Percentiles rank a stretch among this genome's conserved stretches.
Evolutionary conservation across 2,113 vertebrate species (phyloP).

Genomic region (Eurystomus gularis): DNA sequence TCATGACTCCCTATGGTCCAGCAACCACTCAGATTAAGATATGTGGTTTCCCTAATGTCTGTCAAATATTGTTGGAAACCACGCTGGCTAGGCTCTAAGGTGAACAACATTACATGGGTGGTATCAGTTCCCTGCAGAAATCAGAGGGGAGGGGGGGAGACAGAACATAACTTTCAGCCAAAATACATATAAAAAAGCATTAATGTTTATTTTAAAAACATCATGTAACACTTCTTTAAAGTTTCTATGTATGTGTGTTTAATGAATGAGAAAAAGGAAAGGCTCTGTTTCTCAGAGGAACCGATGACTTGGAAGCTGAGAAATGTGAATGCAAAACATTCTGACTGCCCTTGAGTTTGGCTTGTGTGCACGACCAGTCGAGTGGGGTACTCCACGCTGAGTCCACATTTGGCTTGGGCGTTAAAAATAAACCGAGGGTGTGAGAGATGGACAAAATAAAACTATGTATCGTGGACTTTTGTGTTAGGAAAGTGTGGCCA

Average conservation of each 20-base stretch:
- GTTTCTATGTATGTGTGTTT: background rate
- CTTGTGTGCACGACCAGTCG: background rate
- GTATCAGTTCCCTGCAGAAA: constrained; percentile 38
- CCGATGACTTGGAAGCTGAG: background rate
- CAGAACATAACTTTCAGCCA: constrained; percentile 51
- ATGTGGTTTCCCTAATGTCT: constrained; percentile 35
- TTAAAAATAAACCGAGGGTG: background rate
- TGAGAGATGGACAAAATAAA: background rate
- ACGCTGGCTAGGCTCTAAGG: background rate
- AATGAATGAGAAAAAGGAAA: constrained; percentile 32
- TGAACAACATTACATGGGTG: constrained; percentile 55
- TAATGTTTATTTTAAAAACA: constrained; percentile 60
- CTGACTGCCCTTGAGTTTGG: background rate
- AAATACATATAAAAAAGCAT: constrained; percentile 35
- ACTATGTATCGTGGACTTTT: background rate
- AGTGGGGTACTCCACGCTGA: background rate
- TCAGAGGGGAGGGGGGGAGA: background rate
- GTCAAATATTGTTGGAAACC: constrained; percentile 31
- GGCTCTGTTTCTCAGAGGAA: constrained; percentile 31
- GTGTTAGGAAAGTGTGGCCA: background rate
- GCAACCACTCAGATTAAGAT: constrained; percentile 34
- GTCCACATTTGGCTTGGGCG: background rate
- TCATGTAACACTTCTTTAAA: constrained; percentile 38
- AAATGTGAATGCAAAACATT: background rate
- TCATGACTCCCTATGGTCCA: background rate